Percentiles rank a stretch among this genome's conserved stretches.
phyloP scores from a whole-genome alignment of 1,140 invertebrate genomes.

The Anastrepha ludens region DNA sequence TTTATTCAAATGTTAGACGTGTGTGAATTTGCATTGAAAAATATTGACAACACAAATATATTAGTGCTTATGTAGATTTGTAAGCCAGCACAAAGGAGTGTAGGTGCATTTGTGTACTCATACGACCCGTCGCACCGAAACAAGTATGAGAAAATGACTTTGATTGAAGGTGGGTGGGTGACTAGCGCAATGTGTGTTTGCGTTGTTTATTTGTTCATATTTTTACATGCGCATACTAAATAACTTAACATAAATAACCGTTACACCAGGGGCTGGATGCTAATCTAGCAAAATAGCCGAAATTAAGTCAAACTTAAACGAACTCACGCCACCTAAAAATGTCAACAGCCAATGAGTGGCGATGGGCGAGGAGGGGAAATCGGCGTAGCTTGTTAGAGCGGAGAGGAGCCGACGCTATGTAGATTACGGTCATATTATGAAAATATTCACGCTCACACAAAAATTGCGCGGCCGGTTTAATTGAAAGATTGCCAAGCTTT shows the following conservation, averaged over 20 bases:
- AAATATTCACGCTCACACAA: background rate
- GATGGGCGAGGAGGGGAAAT: background rate
- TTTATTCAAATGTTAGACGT: background rate
- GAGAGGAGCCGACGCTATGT: background rate
- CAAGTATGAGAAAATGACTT: background rate
- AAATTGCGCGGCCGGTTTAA: background rate
- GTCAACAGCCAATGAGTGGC: background rate
- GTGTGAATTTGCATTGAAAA: slow-evolving; percentile 2
- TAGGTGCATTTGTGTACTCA: background rate
- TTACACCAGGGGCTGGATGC: background rate
- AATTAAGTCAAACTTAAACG: slow-evolving; percentile 10
- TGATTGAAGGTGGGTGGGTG: slow-evolving; percentile 11
- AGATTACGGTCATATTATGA: background rate
- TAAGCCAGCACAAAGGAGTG: background rate
- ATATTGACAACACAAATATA: slow-evolving; percentile 21
- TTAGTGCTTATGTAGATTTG: too few species aligned
- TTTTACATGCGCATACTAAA: background rate
- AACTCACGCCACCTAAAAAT: slow-evolving; percentile 37
- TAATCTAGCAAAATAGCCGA: slow-evolving; percentile 25
- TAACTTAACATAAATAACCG: background rate
- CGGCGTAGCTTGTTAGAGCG: background rate
- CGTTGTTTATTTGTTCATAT: background rate
- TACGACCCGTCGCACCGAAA: slow-evolving; percentile 3
- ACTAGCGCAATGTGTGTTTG: background rate
- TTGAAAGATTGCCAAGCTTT: slow-evolving; percentile 31